Percentiles rank a stretch among this genome's conserved stretches.
phyloP scores from a whole-genome alignment of 2,888 invertebrate genomes.

The Pollenia angustigena region DNA sequence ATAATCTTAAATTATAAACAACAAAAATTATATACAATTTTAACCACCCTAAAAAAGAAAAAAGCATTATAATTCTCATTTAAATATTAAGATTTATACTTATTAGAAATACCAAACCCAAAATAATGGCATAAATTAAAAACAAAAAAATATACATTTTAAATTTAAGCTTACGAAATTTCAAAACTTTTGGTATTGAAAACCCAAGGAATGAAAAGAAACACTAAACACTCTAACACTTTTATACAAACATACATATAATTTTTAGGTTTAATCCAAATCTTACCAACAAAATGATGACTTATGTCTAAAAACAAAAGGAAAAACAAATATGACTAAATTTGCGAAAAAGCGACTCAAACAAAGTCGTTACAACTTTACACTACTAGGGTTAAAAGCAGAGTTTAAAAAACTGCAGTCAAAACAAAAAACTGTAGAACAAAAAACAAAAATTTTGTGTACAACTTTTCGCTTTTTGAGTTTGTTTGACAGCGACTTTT shows the following conservation, averaged over 20 bases:
- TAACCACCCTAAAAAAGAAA: slow-evolving; percentile 60
- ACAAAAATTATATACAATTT: slow-evolving; percentile 65
- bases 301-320: slow-evolving; percentile 68
- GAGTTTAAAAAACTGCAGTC: no score
- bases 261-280: slow-evolving; percentile 63
- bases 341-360: background rate
- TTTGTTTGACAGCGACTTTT: no score
- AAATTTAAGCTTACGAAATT: slow-evolving; percentile 66
- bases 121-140: slow-evolving; percentile 66
- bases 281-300: slow-evolving; percentile 69
- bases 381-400: slow-evolving; percentile 6
- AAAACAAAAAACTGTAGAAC: no score
- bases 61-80: slow-evolving; percentile 72
- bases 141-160: slow-evolving; percentile 51
- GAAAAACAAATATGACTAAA: slow-evolving; percentile 20
- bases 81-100: slow-evolving; percentile 75
- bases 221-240: background rate
- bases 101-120: slow-evolving; percentile 70
- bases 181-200: slow-evolving; percentile 70
- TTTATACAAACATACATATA: slow-evolving; percentile 6
- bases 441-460: no score
- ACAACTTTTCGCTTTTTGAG: no score
- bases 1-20: slow-evolving; percentile 65
- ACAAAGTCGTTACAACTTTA: slow-evolving; percentile 2
- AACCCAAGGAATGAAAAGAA: slow-evolving; percentile 49